Conservation (phyloP, 2,113 vertebrate genomes). For the Axis porcinus region DNA sequence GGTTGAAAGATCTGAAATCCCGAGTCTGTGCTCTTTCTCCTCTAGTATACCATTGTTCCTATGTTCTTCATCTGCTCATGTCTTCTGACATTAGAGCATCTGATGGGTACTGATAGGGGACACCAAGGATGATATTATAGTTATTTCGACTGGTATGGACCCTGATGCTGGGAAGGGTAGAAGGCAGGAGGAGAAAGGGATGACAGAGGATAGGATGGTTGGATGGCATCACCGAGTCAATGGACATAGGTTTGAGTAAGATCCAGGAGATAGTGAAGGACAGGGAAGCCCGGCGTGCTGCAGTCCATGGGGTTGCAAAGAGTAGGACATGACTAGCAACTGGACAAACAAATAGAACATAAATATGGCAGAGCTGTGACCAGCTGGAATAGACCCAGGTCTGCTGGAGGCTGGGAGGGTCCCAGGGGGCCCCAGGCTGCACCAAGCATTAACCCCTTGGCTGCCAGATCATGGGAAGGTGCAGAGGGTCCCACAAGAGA, state of each 20-base stretch:
- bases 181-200: background rate
- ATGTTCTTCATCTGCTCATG: background rate
- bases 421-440: background rate
- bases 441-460: background rate
- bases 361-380: background rate
- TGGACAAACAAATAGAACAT: background rate
- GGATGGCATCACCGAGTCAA: background rate
- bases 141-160: background rate
- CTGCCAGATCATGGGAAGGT: background rate
- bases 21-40: background rate
- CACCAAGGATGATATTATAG: background rate
- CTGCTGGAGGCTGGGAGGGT: background rate
- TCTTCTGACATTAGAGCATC: background rate
- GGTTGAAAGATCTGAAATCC: background rate
- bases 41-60: fast-evolving
- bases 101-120: background rate
- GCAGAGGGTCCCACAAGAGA: background rate
- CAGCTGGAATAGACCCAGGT: background rate
- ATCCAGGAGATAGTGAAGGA: background rate
- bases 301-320: background rate
- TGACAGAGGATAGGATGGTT: background rate
- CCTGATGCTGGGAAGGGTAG: background rate
- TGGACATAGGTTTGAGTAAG: background rate
- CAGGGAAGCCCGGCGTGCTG: background rate
- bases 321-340: background rate